Evolutionary conservation across 2,888 invertebrate species (phyloP), one percentile per base, ranked within the genome.

Genomic region (Drosophila vallismaia): DNA sequence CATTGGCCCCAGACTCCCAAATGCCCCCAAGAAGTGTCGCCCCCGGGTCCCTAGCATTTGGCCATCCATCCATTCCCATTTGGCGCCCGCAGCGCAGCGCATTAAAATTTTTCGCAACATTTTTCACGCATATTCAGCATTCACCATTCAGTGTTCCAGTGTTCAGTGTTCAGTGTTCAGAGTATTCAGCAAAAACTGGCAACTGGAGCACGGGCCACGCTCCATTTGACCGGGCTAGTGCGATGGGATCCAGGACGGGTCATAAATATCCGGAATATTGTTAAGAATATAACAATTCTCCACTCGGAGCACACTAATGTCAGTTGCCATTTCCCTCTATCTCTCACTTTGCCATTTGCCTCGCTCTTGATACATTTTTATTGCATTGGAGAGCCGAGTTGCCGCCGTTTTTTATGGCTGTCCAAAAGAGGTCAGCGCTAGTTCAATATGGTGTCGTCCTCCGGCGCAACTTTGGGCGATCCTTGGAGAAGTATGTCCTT

Each of bases 81-180:
- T 72, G 71, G 68, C 60, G 84, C 84, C 80, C 80, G 77, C 80
- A 71, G 88, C 77, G 73, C 36, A 77, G 74, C 67, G 74, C 84
- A 84, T 84, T 84, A 80, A 88, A 84, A 88, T 75, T 83, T 45
- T 76, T 82, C 67, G 77, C 86, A 83, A 84, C 82, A 86, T 84
- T 84, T 81, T 86, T 86, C 81, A 84, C 85, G 79, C 87, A 86
- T 62, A 62, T 84, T 86, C 87, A 88, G 59, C 68, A 64, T 66
- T 60, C 54, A 54, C 44, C 53, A 44, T 58, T 19, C 44, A 24
- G 44, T 44, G 19, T 44, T 24, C 19, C 12, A n/a, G 42, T 42
- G 42, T 42, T 33, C 57, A 24, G 31, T 10, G 36, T 19, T 38
- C 55, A 5, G 19, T 19, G 19, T 19, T 19, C 19, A 19, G 19